phyloP scores from a whole-genome alignment of 2,888 invertebrate species.

The Drosophila kanekoi region DNA sequence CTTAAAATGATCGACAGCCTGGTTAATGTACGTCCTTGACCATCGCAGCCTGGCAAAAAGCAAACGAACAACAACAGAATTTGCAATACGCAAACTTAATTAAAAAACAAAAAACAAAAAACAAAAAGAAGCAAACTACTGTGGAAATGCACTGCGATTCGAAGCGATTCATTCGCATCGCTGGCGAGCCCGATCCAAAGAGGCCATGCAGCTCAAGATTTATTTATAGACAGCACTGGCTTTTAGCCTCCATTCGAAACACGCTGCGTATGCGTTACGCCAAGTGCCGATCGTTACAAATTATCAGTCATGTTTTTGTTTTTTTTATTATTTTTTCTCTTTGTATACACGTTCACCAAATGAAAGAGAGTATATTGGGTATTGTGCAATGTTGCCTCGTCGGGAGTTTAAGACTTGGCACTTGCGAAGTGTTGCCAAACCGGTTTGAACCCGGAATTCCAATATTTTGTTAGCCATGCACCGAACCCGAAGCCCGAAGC shows the following conservation, averaged over 20 bases:
- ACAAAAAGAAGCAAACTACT: background rate
- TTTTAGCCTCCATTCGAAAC: conserved; percentile 75
- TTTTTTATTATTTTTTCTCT: background rate
- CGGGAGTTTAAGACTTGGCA: too few species aligned
- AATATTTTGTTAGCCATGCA: too few species aligned
- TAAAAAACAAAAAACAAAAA: background rate
- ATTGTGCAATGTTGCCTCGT: background rate
- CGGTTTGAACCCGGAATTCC: too few species aligned
- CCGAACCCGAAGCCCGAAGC: too few species aligned
- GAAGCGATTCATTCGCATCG: background rate
- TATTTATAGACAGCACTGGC: conserved; percentile 73
- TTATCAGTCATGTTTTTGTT: conserved; percentile 21
- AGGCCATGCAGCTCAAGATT: conserved; percentile 62
- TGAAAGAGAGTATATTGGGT: background rate
- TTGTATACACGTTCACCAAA: background rate
- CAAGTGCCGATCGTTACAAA: conserved; percentile 50
- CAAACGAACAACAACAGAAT: conserved; percentile 39
- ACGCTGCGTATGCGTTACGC: conserved; percentile 74
- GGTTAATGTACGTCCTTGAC: conserved; percentile 73
- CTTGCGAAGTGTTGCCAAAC: too few species aligned
- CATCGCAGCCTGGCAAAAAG: conserved; percentile 50
- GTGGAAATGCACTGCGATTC: conserved; percentile 26
- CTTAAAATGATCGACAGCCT: conserved; percentile 11
- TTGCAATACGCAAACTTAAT: conserved; percentile 15
- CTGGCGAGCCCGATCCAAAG: conserved; percentile 14